These are phyloP conservation scores for Eretmochelys imbricata DNA, from an alignment of 2,113 vertebrate species.

Conservation along the genomic window DNA sequence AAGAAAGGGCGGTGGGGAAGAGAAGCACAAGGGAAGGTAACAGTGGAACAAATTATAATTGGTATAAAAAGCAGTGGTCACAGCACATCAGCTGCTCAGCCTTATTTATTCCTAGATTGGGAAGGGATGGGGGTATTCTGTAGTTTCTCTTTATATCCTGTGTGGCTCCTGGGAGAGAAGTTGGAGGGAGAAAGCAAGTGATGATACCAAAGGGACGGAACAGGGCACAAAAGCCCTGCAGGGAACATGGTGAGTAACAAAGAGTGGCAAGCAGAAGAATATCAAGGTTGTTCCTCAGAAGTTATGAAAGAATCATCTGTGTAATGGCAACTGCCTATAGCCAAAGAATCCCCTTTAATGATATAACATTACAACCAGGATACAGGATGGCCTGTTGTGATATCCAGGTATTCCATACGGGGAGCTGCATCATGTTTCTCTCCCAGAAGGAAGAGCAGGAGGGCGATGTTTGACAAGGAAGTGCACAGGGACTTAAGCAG, in stretches of 20 bases:
- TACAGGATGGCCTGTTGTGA: not conserved
- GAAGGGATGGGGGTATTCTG: conserved; percentile 6
- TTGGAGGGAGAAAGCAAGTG: not conserved
- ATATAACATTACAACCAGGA: not conserved
- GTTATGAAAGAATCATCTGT: not conserved
- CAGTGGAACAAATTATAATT: not conserved
- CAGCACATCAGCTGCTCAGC: not conserved
- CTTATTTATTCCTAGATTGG: not conserved
- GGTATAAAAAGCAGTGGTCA: not conserved
- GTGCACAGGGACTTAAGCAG: not conserved
- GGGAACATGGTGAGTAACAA: not conserved
- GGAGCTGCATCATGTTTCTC: not conserved
- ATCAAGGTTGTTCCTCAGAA: not conserved
- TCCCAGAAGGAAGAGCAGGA: not conserved
- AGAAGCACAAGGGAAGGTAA: not conserved
- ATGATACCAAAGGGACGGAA: conserved; percentile 4
- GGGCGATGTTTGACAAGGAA: not conserved
- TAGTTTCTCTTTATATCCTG: not conserved
- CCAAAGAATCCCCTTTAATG: not conserved
- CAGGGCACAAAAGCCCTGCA: not conserved
- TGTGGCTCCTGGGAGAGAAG: not conserved
- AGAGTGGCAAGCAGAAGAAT: not conserved
- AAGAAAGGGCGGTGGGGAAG: not conserved
- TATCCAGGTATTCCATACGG: not conserved
- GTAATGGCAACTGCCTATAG: not conserved